Percentiles rank a stretch among this genome's conserved stretches.
Evolutionary conservation across 2,113 vertebrate species (phyloP).

Genomic region (Procavia capensis): DNA sequence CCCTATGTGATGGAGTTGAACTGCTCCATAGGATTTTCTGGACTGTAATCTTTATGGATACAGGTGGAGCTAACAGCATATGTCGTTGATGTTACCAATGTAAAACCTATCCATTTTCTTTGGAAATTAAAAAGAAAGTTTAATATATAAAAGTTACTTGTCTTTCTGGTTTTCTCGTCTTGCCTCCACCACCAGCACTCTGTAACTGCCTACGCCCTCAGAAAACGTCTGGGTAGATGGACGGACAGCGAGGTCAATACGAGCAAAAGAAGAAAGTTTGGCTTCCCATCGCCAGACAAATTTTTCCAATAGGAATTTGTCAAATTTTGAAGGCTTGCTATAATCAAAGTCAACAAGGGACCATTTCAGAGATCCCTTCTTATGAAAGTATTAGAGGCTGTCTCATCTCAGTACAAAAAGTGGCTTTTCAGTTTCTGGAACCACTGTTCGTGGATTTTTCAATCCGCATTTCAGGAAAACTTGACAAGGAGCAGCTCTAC

Average conservation of each 20-base stretch:
- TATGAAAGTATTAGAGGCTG: not conserved
- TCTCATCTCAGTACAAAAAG: not conserved
- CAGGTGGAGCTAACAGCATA: not conserved
- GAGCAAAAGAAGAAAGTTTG: not conserved
- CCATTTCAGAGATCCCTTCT: not conserved
- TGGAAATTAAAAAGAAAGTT: not conserved
- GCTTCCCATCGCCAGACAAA: not conserved
- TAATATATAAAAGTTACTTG: not conserved
- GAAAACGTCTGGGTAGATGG: not conserved
- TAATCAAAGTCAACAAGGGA: not conserved
- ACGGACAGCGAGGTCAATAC: not conserved
- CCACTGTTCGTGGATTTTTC: not conserved
- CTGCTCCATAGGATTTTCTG: not conserved
- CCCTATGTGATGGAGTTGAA: not conserved
- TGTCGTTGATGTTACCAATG: not conserved
- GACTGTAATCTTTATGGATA: not conserved
- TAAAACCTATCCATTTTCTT: not conserved
- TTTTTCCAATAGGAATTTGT: not conserved
- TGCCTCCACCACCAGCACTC: not conserved
- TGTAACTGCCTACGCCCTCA: not conserved
- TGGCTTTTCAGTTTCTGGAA: not conserved
- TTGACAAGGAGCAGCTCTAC: not conserved
- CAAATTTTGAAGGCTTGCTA: slow-evolving; percentile 35
- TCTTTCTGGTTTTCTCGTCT: not conserved
- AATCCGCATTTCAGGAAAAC: slow-evolving; percentile 7